These are phyloP conservation scores for Streptopelia turtur DNA, from an alignment of 2,797 vertebrate genomes.

Conservation along the genomic window DNA sequence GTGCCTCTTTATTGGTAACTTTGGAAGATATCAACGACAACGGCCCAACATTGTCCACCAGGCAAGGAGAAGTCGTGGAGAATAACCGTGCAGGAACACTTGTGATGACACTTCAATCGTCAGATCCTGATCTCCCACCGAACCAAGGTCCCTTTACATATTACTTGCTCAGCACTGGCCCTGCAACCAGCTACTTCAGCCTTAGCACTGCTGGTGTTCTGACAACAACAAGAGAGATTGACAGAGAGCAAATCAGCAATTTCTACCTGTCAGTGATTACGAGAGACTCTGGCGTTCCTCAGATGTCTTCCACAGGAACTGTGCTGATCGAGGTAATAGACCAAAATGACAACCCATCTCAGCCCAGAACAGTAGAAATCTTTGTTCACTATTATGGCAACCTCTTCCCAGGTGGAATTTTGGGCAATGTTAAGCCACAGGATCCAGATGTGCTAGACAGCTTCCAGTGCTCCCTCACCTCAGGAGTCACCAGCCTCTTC, in stretches of 20 bases:
- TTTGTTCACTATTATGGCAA: conserved; percentile 95
- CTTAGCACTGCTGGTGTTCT: conserved; percentile 88
- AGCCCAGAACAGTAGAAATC: conserved; percentile 91
- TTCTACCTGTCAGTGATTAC: conserved; percentile 93
- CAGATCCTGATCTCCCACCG: conserved; percentile 92
- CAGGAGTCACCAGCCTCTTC: conserved; percentile 89
- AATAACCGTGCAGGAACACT: conserved; percentile 89
- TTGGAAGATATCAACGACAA: conserved; percentile 98
- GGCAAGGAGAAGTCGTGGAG: conserved; percentile 90
- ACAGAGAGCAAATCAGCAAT: conserved; percentile 93
- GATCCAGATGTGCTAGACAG: conserved; percentile 93
- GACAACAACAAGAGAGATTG: conserved; percentile 92
- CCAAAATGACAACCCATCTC: conserved; percentile 96
- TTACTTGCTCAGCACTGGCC: conserved; percentile 87
- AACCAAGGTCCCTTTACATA: conserved; percentile 95
- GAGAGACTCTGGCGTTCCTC: conserved; percentile 93
- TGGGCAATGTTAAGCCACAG: conserved; percentile 91
- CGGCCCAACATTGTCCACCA: conserved; percentile 86
- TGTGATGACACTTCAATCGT: conserved; percentile 87
- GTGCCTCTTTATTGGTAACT: conserved; percentile 88
- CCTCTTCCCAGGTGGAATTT: conserved; percentile 90
- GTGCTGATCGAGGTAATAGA: conserved; percentile 91
- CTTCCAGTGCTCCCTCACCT: conserved; percentile 93
- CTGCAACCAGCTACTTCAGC: conserved; percentile 91
- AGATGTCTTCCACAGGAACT: conserved; percentile 97